These are phyloP conservation scores for Chlorodrepanis virens DNA, from an alignment of 2,113 vertebrate genomes.

Conservation along the genomic window DNA sequence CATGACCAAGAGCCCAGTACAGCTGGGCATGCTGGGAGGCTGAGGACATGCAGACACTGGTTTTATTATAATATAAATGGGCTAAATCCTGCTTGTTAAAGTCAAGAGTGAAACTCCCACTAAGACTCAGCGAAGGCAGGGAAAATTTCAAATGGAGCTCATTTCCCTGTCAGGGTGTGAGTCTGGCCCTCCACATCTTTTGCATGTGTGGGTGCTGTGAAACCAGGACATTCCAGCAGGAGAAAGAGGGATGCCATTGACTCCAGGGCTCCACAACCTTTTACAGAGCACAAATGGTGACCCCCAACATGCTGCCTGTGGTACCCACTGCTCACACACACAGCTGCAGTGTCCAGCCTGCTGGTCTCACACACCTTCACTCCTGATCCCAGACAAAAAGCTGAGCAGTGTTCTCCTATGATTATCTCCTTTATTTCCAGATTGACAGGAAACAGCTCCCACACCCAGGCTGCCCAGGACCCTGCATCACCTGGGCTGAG, in stretches of 20 bases:
- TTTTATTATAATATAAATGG: slow-evolving; percentile 24
- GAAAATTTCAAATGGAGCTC: not conserved
- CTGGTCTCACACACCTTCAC: not conserved
- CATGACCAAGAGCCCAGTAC: not conserved
- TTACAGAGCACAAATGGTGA: not conserved
- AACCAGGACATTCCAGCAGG: not conserved
- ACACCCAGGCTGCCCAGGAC: not conserved
- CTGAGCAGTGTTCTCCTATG: not conserved
- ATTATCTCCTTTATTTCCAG: not conserved
- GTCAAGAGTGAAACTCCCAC: not conserved
- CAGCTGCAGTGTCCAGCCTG: not conserved
- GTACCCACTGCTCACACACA: not conserved
- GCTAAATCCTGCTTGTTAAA: not conserved
- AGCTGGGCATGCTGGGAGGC: not conserved
- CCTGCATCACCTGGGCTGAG: not conserved
- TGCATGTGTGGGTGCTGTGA: slow-evolving; percentile 20
- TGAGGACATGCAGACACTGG: slow-evolving; percentile 1
- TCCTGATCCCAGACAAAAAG: not conserved
- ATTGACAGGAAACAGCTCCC: not conserved
- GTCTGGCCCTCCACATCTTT: not conserved
- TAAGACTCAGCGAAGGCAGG: not conserved
- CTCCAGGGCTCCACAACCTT: not conserved
- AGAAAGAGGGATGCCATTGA: not conserved
- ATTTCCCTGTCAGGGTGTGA: not conserved
- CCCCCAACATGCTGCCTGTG: not conserved